phyloP scores from a whole-genome alignment of 2,888 invertebrate species.

The Macrosoma leucophasiata region DNA sequence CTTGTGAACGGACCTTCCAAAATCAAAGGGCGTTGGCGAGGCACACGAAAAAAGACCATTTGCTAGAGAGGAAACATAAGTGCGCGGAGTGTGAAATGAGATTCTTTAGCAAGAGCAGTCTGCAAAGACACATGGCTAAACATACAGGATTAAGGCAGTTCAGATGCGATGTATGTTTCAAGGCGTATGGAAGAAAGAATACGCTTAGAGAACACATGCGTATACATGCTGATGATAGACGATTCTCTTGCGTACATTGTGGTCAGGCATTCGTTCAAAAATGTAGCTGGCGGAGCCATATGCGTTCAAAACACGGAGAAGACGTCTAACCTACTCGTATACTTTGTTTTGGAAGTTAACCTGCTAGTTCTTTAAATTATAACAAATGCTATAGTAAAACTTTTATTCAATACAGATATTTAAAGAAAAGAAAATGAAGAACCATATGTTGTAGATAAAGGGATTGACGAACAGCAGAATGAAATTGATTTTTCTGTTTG shows the following conservation, averaged over 20 bases:
- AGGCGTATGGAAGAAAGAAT: constrained; percentile 28
- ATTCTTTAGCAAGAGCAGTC: constrained; percentile 37
- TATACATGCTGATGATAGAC: constrained; percentile 35
- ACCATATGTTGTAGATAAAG: too few species aligned
- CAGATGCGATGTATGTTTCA: constrained; percentile 32
- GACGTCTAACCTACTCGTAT: constrained; percentile 17
- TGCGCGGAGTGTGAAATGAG: constrained; percentile 29
- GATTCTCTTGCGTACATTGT: constrained; percentile 35
- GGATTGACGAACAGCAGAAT: too few species aligned
- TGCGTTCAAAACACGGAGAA: constrained; percentile 31
- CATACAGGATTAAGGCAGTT: constrained; percentile 35
- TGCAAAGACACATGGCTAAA: constrained; percentile 45
- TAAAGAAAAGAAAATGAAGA: constrained; percentile 19
- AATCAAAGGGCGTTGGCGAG: constrained; percentile 25
- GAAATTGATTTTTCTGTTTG: constrained; percentile 11
- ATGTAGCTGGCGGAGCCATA: constrained; percentile 35
- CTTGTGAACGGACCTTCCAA: constrained; percentile 32
- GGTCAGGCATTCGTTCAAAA: constrained; percentile 36
- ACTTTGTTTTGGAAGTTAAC: too few species aligned
- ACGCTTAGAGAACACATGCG: constrained; percentile 40
- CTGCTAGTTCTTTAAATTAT: too few species aligned
- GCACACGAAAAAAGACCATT: constrained; percentile 34
- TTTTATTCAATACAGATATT: too few species aligned
- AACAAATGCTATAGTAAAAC: too few species aligned
- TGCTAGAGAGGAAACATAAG: constrained; percentile 28